phyloP scores from a whole-genome alignment of 2,797 vertebrate genomes.

The Muscicapa comitata region DNA sequence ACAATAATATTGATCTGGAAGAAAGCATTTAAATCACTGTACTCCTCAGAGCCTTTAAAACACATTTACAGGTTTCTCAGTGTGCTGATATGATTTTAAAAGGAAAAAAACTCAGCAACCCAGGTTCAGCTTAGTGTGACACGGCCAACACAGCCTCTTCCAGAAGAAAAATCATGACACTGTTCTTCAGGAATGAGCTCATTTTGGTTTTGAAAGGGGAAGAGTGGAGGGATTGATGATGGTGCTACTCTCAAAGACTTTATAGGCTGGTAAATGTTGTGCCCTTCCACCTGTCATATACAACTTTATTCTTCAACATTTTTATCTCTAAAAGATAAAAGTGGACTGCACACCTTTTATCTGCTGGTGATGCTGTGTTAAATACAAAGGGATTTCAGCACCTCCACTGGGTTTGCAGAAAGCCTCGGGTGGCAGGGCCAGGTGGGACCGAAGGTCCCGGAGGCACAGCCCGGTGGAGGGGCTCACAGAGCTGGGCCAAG shows the following conservation, averaged over 20 bases:
- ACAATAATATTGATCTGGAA: background rate
- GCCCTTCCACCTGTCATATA: accelerated
- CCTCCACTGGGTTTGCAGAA: accelerated
- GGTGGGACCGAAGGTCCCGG: accelerated
- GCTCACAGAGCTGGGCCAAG: accelerated
- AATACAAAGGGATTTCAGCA: background rate
- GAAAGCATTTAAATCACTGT: background rate
- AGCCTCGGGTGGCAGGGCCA: background rate
- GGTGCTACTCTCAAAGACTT: background rate
- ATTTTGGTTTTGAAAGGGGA: background rate
- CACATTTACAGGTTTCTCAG: background rate
- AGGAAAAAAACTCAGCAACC: background rate
- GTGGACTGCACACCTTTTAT: background rate
- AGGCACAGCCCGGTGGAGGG: background rate
- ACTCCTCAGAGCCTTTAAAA: background rate
- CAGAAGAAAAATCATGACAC: background rate
- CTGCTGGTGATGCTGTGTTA: background rate
- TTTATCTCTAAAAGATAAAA: background rate
- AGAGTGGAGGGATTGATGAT: background rate
- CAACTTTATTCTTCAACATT: background rate
- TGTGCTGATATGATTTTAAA: background rate
- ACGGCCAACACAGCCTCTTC: background rate
- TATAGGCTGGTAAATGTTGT: accelerated
- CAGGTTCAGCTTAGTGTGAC: background rate
- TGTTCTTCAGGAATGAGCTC: background rate